phyloP scores from a whole-genome alignment of 2,797 vertebrate genomes.

The Danio aesculapii region DNA sequence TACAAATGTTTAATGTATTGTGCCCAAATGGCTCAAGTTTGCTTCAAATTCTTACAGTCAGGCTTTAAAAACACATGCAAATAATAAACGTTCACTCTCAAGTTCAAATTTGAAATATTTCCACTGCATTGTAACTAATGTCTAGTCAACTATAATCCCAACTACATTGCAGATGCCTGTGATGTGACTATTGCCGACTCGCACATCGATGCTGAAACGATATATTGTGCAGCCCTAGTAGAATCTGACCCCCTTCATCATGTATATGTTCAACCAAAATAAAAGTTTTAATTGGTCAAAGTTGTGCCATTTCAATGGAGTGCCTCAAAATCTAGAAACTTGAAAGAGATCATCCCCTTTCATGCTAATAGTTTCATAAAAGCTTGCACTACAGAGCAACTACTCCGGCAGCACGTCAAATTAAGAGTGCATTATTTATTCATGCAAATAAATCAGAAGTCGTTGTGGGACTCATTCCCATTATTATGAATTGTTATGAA shows the following conservation, averaged over 20 bases:
- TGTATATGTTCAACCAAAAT: background rate
- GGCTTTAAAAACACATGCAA: too few relatives aligned
- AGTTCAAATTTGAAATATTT: too few relatives aligned
- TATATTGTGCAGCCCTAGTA: too few relatives aligned
- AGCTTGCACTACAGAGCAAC: constrained; percentile 59
- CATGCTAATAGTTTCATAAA: constrained; percentile 76
- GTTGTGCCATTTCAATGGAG: constrained; percentile 71
- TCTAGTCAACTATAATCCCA: too few relatives aligned
- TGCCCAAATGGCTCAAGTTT: too few relatives aligned
- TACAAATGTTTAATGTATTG: too few relatives aligned
- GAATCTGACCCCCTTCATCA: background rate
- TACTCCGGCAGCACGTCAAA: constrained; percentile 71
- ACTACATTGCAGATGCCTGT: too few relatives aligned
- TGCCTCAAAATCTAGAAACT: constrained; percentile 77
- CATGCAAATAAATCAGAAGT: constrained; percentile 80
- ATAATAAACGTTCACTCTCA: too few relatives aligned
- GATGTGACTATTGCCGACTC: too few relatives aligned
- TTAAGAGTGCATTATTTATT: constrained; percentile 79
- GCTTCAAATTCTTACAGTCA: too few relatives aligned
- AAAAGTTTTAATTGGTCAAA: constrained; percentile 36
- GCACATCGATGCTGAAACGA: too few relatives aligned
- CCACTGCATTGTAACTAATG: too few relatives aligned
- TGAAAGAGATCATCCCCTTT: constrained; percentile 77
- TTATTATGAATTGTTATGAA: constrained; percentile 74
- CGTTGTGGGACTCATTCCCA: constrained; percentile 80